Base-by-base conservation (phyloP, 2,888 invertebrate genomes). In the Aphodius sticticus region DNA sequence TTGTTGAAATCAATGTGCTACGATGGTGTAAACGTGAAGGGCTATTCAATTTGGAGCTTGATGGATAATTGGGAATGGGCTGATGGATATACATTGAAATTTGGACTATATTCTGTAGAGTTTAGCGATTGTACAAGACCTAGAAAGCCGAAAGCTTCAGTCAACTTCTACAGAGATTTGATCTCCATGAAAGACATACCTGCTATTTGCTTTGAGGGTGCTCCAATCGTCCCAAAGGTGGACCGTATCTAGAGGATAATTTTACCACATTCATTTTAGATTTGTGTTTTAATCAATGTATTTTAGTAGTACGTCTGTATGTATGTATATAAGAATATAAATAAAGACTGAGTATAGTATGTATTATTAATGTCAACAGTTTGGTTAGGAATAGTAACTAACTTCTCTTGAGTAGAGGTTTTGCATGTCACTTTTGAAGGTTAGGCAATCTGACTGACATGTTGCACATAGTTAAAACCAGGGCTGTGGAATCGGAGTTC, bases 41-140 rank as follows among this genome's bases (percentile, higher is more conserved):
- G 93, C 0, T 96, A 96, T 85, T 92, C 94, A 0, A 92, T 93
- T 78, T 96, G 96, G 95, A 94, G 94, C 82, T 88, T 96, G 15
- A 91, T 96, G 88, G 96, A 97, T 85, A 95, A 95, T 86, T 95
- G 94, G 87, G 96, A 96, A 87, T 96, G 96, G 96, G 90, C 91
- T 80, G 90, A 91, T 71, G 96, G 96, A 36, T 96, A 92, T 86
- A 92, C 92, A 92, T 90, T 91, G 82, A 92, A 91, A 86, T 95
- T 94, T 87, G 95, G 96, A 6, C 83, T 95, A 0, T 93, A 93
- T 83, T 90, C 92, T 83, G 94, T 95, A 0, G 92, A 96, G 85
- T 94, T 94, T 86, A 87, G 88, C 0, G 92, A 91, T 83, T 89
- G 91, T 0, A 88, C 90, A 0, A 91, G 92, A 81, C 90, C 91